A percentile compares a stretch with the other conserved stretches of the same genome.
Conservation (phyloP, 2,113 vertebrate genomes). For the Dicerorhinus sumatrensis region DNA sequence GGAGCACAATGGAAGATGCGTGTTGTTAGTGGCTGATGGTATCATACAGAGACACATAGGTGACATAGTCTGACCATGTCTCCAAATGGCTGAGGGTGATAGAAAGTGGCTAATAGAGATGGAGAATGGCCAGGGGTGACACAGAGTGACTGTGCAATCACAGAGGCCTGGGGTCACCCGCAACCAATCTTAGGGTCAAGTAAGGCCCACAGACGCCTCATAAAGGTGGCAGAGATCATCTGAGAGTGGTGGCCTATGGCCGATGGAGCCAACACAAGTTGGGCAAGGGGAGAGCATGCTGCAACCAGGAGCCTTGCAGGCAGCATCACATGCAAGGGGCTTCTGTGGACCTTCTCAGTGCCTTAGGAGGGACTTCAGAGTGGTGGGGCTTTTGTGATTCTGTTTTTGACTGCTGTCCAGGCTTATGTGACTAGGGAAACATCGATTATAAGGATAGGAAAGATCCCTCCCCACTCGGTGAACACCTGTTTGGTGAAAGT, state of each 20-base stretch:
- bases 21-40: neutral
- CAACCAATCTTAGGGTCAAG: neutral
- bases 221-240: neutral
- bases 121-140: neutral
- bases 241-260: neutral
- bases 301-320: neutral
- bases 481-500: neutral
- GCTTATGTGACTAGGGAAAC: neutral
- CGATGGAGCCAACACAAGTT: no score
- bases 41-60: neutral
- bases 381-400: neutral
- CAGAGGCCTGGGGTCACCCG: neutral
- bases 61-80: neutral
- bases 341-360: neutral
- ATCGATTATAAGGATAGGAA: neutral
- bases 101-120: neutral
- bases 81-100: neutral
- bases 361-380: neutral
- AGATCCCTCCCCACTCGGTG: neutral
- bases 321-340: fast-evolving
- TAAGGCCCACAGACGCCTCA: neutral
- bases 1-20: neutral
- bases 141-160: neutral
- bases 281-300: neutral
- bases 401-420: neutral